These are phyloP conservation scores for Ptychochromis oligacanthus DNA, from an alignment of 2,113 vertebrate genomes.

Conservation along the genomic window DNA sequence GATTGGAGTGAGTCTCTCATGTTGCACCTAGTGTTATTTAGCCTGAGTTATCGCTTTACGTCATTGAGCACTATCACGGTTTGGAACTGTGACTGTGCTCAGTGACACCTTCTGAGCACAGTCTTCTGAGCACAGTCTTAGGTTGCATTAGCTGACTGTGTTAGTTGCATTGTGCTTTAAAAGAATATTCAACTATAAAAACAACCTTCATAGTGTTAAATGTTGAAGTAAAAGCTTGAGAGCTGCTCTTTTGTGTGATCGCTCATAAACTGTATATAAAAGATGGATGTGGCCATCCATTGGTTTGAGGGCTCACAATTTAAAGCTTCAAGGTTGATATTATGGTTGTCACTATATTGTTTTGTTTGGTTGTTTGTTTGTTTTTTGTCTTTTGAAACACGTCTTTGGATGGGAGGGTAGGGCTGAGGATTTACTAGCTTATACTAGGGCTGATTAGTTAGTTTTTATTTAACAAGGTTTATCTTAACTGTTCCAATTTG, in stretches of 20 bases:
- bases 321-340: neutral
- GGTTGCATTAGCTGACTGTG: neutral
- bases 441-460: neutral
- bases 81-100: neutral
- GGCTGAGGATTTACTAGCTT: neutral
- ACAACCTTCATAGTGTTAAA: rapidly evolving
- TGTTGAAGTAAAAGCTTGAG: neutral
- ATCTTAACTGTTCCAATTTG: neutral
- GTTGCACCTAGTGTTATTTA: neutral
- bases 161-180: neutral
- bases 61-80: neutral
- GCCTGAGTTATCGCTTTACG: neutral
- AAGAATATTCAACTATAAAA: neutral
- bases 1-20: conserved; percentile 1
- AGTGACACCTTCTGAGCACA: neutral
- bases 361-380: neutral
- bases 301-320: neutral
- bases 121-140: no score
- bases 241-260: neutral
- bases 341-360: no score
- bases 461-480: neutral
- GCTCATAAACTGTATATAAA: neutral
- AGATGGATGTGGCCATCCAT: neutral
- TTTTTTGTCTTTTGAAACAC: neutral
- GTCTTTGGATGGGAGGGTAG: neutral